Evolutionary conservation across 2,797 vertebrate genomes (phyloP), one percentile per base, ranked within the genome.

Genomic region (Parambassis ranga): DNA sequence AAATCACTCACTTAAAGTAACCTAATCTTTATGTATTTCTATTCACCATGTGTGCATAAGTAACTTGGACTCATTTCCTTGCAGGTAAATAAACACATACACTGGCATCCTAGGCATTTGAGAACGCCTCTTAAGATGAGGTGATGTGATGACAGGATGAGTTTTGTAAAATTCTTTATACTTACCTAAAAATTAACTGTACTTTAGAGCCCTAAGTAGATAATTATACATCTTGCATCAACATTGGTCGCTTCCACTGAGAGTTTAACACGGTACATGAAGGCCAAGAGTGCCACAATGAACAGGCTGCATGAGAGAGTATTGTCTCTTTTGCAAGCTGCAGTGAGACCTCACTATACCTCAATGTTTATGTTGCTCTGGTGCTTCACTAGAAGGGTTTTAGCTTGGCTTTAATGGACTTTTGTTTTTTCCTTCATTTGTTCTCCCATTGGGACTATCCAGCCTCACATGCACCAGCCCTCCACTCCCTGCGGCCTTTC

Each of bases 401-500:
- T 26, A 39, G 44, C 52, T 23, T 41, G 53, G 23, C 48, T 47
- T 33, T 67, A 64, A 32, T 57, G 27, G 26, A 38, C 56, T 81
- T 81, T 81, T 83, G 71, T 81, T 84, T 85, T 83, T 83, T 73
- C 77, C 75, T 75, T 77, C 66, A 75, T 84, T 87, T 88, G 83
- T 86, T 84, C 81, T 80, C 53, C 47, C 31, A 38, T 75, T 79
- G 71, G 71, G 70, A 48, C 31, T 1, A 49, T 43, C 46, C 61
- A 35, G 60, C 57, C 46, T 23, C 59, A 44, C 70, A 60, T 65
- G 49, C 38, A 32, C 32, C 65, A 49, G 47, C 32, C 36, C 52
- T 69, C 55, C 24, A 6, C 67, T 63, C 65, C 79, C 65, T 53
- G n/a, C 57, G 53, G 65, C 52, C 46, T 74, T 79, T 77, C 65